Conservation (phyloP, 2,113 vertebrate species). For the rat (Rattus norvegicus) region GRCr8 NC_086026.1:70622001-70622500, state of each 20-base stretch:
- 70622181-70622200: neutral
- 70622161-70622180: accelerated
- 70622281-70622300: neutral
- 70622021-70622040: accelerated
- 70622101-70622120: neutral
- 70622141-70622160: neutral
- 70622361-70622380: neutral
- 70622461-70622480: neutral
- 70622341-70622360: neutral
- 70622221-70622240: neutral
- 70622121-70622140: accelerated
- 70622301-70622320: neutral
- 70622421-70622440: neutral
- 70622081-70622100: neutral
- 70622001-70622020: accelerated
- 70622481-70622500: neutral
- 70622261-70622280: neutral
- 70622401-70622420: neutral
- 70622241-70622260: neutral
- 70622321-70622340: constrained; percentile 9
- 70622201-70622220: neutral
- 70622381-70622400: neutral
- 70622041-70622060: neutral
- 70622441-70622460: neutral
- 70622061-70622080: neutral